A percentile compares a stretch with the other conserved stretches of the same genome.
Evolutionary conservation across 1,140 invertebrate species (phyloP).

Genomic region (Scaptomyza montana): DNA sequence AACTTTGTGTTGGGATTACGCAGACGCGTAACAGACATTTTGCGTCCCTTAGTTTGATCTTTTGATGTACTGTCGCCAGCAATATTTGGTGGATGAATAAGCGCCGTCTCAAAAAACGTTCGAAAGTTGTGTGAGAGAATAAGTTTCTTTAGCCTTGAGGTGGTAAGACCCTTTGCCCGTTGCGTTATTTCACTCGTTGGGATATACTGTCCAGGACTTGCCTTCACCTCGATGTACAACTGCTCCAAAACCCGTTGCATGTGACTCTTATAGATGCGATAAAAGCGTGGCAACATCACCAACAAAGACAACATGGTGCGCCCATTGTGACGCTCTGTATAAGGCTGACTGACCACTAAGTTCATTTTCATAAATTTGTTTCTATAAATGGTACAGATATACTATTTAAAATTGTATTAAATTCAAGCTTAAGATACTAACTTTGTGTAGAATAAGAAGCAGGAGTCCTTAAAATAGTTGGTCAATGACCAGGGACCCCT

Average conservation of each 20-base stretch:
- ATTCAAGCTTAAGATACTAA: conserved; percentile 26
- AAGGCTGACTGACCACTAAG: conserved; percentile 49
- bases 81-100: conserved; percentile 10
- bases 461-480: conserved; percentile 85
- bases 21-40: conserved; percentile 45
- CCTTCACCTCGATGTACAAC: conserved; percentile 53
- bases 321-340: conserved; percentile 52
- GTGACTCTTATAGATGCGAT: conserved; percentile 55
- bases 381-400: conserved; percentile 28
- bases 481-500: conserved; percentile 86
- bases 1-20: conserved; percentile 56
- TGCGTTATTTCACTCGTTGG: conserved; percentile 33
- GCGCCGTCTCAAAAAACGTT: conserved; percentile 60
- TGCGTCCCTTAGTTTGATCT: conserved; percentile 33
- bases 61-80: conserved; percentile 15
- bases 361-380: conserved; percentile 52
- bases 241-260: conserved; percentile 56
- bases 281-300: conserved; percentile 58
- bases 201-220: conserved; percentile 30
- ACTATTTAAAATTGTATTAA: not conserved
- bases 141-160: conserved; percentile 49
- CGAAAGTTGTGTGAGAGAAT: conserved; percentile 60
- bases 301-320: conserved; percentile 44
- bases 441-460: conserved; percentile 76
- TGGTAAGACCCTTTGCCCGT: conserved; percentile 28